phyloP scores from a whole-genome alignment of 1,140 invertebrate genomes.

The Saccostrea cuccullata region DNA sequence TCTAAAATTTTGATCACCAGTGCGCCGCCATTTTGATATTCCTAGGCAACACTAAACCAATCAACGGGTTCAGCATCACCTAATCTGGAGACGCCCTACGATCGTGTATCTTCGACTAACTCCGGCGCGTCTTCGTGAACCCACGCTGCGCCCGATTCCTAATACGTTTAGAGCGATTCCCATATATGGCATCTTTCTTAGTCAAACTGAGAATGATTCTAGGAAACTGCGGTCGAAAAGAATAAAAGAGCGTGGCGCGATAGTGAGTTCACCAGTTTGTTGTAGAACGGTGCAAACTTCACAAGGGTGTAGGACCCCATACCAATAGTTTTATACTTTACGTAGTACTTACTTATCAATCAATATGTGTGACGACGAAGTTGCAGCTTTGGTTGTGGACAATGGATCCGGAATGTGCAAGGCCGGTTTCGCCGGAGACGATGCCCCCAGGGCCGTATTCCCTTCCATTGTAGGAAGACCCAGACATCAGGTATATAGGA shows the following conservation, averaged over 20 bases:
- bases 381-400: slow-evolving; percentile 44
- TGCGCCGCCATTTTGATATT: slow-evolving; percentile 3
- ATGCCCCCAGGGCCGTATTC: slow-evolving; percentile 43
- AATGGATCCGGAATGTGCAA: slow-evolving; percentile 48
- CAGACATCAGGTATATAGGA: slow-evolving; percentile 45
- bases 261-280: slow-evolving; percentile 47
- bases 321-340: slow-evolving; percentile 43
- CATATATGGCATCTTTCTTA: slow-evolving; percentile 42
- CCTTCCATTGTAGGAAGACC: slow-evolving; percentile 47
- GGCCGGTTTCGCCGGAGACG: slow-evolving; percentile 45
- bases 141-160: slow-evolving; percentile 31
- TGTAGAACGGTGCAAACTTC: slow-evolving; percentile 37
- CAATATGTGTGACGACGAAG: slow-evolving; percentile 44
- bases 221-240: slow-evolving; percentile 21
- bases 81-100: background rate
- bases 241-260: slow-evolving; percentile 35
- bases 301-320: slow-evolving; percentile 41
- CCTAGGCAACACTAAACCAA: slow-evolving; percentile 1
- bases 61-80: slow-evolving; percentile 23
- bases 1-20: background rate
- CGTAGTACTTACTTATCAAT: slow-evolving; percentile 36
- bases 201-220: slow-evolving; percentile 18
- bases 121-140: background rate
- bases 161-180: slow-evolving; percentile 11
- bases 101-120: slow-evolving; percentile 24